Conservation (phyloP, 2,797 vertebrate genomes). For the Crotalus adamanteus region DNA sequence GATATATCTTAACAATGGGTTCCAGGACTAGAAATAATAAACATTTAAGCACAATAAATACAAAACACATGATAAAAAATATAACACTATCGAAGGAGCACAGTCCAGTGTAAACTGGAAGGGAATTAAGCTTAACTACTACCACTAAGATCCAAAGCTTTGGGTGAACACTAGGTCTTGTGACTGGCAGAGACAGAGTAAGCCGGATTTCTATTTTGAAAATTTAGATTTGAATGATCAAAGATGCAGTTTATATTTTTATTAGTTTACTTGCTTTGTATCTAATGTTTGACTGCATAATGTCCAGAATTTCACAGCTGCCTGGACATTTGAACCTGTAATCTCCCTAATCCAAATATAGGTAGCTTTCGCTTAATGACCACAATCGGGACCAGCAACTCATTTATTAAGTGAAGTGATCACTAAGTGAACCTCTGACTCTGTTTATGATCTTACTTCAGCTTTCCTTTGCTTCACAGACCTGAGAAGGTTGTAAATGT, state of each 20-base stretch:
- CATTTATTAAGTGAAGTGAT: background rate
- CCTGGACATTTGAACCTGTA: background rate
- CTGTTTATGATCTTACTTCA: background rate
- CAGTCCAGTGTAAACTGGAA: background rate
- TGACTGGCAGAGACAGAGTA: conserved; percentile 4
- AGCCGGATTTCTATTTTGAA: background rate
- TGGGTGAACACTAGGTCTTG: background rate
- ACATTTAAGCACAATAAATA: background rate
- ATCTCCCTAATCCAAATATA: background rate
- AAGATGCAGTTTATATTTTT: background rate
- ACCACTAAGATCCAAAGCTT: background rate
- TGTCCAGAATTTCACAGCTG: background rate
- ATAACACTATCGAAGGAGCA: background rate
- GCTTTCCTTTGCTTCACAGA: background rate
- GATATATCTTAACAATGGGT: background rate
- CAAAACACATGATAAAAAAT: background rate
- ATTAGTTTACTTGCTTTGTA: background rate
- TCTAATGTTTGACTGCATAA: too few species aligned
- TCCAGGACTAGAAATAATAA: background rate
- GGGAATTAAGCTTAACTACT: background rate
- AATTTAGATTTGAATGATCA: background rate
- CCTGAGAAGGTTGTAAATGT: background rate
- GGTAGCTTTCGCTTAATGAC: background rate
- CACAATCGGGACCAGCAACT: background rate
- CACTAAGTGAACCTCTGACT: background rate